Base-by-base conservation (phyloP, 2,888 invertebrate species). In the Ophion slaviceki region DNA sequence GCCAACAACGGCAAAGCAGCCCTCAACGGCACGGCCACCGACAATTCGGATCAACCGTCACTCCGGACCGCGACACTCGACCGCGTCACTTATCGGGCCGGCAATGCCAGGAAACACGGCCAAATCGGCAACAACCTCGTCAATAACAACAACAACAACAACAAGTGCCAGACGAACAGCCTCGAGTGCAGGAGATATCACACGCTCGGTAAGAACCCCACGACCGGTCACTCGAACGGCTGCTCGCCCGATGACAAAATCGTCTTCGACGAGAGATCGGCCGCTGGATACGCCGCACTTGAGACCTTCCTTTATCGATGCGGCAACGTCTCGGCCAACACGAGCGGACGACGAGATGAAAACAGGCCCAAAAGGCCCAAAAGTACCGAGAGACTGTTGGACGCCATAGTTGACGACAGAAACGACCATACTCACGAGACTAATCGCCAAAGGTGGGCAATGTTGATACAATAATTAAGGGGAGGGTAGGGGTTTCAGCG, bases 41-140 rank as follows among this genome's bases (percentile, higher is more conserved):
- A 88, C 8, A 90, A 91, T 32, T 89, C 89, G 28, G 90, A 89
- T 8, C 40, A 40, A 7, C 90, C 66, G 40, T 80, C 89, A 0
- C 82, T 92, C 7, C 91, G 92, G 77, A 92, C 93, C 0, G 92
- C 92, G 0, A 94, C 93, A 0, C 89, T 94, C 47, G 94, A 94
- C 84, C 88, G 93, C 47, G 89, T 91, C 45, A 92, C 91, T 59
- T 93, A 92, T 71, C 92, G 92, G 1, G 90, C 57, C 11, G 62
- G 89, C 2, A 91, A 91, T 80, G 85, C 90, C 6, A 90, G 90
- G 11, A 93, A 92, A 64, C 90, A 91, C 20, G 89, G 87, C 5
- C 72, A 61, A 17, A 36, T 8, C 6, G 70, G 32, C 79, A 71
- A 71, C 36, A 70, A 66, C 36, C 36, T 57, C n/a, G 47, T 24